Base-by-base conservation (phyloP, 1,140 invertebrate species). In the Chionoecetes opilio region DNA sequence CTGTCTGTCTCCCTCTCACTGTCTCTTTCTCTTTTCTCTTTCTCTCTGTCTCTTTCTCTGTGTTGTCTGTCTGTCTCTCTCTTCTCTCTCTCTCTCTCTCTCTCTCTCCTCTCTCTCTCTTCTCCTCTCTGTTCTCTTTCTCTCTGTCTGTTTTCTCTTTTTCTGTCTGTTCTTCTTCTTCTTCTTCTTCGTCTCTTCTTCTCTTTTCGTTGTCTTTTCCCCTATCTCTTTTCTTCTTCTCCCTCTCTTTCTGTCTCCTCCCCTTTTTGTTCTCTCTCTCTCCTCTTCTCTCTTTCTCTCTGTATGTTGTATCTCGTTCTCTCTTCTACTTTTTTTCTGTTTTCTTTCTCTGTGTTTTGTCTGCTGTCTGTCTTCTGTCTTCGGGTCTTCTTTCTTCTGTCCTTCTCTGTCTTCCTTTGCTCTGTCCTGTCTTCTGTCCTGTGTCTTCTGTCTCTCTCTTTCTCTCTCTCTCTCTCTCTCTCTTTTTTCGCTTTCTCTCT, bases 11-110 rank as follows among this genome's bases (percentile, higher is more conserved):
- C 88, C 46, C 88, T 90, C 38, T 46, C 38, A 6, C 88, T 31
- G 5, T 63, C 38, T 29, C 41, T 31, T 3, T 26, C n/a, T 14
- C 46, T n/a, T n/a, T n/a, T 53, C 46, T 53, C 46, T 29, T 46
- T 91, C 89, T 75, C 46, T 91, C 89, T 91, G 41, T 75, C 53
- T 91, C 53, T 75, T 46, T 75, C 53, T 34, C 41, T 75, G 31
- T 91, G 41, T 41, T 90, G 17, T 90, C n/a, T 90, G 26, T 53
- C n/a, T n/a, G n/a, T n/a, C 46, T 29, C 21, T 29, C 46, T 35
- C 32, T 3, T 32, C 86, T 37, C 86, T 88, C 86, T 37, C 86
- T 88, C 86, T 37, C n/a, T 32, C 37, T 35, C 32, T 21, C 37
- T 35, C n/a, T n/a, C n/a, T n/a, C n/a, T n/a, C n/a, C 32, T 90